Base-by-base conservation (phyloP, 2,113 vertebrate species). In the Channa maculata region DNA sequence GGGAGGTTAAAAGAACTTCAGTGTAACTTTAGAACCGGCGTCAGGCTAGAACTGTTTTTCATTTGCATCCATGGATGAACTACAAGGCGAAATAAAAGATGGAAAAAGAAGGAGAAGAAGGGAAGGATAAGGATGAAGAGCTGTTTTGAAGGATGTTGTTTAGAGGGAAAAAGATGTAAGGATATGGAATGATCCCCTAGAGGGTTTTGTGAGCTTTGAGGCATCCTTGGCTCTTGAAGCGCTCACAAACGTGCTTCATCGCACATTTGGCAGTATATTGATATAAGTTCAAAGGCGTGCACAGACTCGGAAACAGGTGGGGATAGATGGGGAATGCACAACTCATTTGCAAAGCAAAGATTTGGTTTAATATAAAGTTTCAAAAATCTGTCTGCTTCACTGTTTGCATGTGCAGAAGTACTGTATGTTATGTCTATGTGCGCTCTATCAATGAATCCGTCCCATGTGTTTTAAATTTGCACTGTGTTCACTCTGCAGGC, bases 111-210 rank as follows among this genome's bases (percentile, higher is more conserved):
- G 39, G 9, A n/a, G 39, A 55, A 36, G 57, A 67, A 59, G 62
- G 45, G 55, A 60, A 45, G 57, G 49, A 64, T 36, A 2, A 57
- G 48, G 78, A 82, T 77, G 71, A 81, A 55, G 59, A 61, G 65
- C 51, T 77, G 48, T 83, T 83, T 83, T 83, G 34, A 82, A 79
- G 74, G 52, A 75, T 77, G 68, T 51, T 86, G 69, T 84, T 84
- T 71, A 51, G 60, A 54, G 39, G 51, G 50, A 57, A 2, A 24
- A 43, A 82, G 83, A 87, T 86, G 83, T 82, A 44, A 82, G 75
- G 77, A 64, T 83, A 49, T 60, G 52, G 53, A 5, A 41, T 58
- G 54, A 71, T 84, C 70, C 89, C 83, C 75, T 50, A 63, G 80
- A 79, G 83, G 75, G 24, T 0, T 63, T 78, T 64, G 64, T 67